These are phyloP conservation scores for Labeo catla DNA, from an alignment of 2,113 vertebrate species.

Conservation along the genomic window DNA sequence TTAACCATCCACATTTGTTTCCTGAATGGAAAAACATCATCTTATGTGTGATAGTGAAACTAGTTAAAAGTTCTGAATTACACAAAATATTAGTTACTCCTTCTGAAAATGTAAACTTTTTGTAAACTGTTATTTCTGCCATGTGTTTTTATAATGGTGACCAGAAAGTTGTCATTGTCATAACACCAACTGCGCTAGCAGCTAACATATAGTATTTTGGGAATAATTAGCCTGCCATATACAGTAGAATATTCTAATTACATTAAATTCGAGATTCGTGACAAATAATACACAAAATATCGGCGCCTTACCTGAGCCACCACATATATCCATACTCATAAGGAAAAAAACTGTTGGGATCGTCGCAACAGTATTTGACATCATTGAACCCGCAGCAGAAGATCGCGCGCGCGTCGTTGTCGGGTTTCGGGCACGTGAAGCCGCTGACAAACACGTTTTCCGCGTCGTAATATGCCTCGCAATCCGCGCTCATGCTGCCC, in stretches of 20 bases:
- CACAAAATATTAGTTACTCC: not conserved
- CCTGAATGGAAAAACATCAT: too few species aligned
- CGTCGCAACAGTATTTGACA: conserved; percentile 90
- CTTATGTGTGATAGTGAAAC: too few species aligned
- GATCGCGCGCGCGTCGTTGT: conserved; percentile 76
- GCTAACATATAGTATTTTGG: not conserved
- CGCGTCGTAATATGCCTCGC: conserved; percentile 82
- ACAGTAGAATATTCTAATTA: not conserved
- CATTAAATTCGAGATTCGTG: not conserved
- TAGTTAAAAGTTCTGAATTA: too few species aligned
- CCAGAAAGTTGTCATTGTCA: not conserved
- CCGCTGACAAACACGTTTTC: conserved; percentile 79
- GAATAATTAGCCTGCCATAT: not conserved
- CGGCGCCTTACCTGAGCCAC: conserved; percentile 84
- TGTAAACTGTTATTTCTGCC: not conserved
- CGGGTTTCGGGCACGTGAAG: conserved; percentile 84
- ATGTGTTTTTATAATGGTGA: not conserved
- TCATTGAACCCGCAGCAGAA: conserved; percentile 91
- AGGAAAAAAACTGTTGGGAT: conserved; percentile 89
- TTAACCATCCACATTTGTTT: too few species aligned
- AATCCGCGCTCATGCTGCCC: conserved; percentile 81
- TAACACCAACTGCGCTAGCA: not conserved
- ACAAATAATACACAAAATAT: not conserved
- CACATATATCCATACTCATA: conserved; percentile 92
- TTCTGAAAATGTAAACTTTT: not conserved